Evolutionary conservation across 2,888 invertebrate species (phyloP).

Genomic region (Lathronympha strigana): DNA sequence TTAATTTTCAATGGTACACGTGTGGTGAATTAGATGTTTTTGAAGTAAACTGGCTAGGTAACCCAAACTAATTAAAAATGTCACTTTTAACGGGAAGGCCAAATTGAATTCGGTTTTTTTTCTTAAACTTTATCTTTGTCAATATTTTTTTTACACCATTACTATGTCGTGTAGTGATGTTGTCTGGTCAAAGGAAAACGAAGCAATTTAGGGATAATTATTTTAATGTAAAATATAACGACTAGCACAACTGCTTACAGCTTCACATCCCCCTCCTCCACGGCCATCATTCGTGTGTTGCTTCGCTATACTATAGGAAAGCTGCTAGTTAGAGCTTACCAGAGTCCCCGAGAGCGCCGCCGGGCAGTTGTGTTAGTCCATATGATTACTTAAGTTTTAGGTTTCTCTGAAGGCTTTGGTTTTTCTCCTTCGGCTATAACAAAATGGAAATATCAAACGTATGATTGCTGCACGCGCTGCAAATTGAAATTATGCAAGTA

Average conservation of each 20-base stretch:
- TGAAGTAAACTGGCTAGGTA: too few relatives aligned
- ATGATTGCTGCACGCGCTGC: too few relatives aligned
- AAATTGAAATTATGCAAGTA: too few relatives aligned
- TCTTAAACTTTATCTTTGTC: too few relatives aligned
- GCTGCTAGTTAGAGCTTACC: not conserved
- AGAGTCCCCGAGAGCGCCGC: not conserved
- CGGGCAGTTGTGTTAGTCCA: not conserved
- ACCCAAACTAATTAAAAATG: too few relatives aligned
- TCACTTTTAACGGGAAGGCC: too few relatives aligned
- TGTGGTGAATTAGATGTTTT: too few relatives aligned
- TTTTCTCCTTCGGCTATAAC: conserved; percentile 58
- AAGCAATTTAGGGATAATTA: not conserved
- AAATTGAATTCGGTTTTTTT: too few relatives aligned
- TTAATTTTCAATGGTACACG: too few relatives aligned
- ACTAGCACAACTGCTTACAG: conserved; percentile 1
- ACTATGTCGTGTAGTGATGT: not conserved
- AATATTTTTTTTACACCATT: too few relatives aligned
- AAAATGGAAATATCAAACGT: conserved; percentile 4
- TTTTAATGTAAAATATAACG: not conserved
- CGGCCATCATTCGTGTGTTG: not conserved
- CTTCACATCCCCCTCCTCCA: not conserved
- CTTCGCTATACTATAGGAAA: not conserved
- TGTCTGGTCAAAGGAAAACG: not conserved
- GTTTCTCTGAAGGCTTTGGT: conserved; percentile 47
- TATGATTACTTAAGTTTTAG: conserved; percentile 41